These are phyloP conservation scores for Tridacna gigas DNA, from an alignment of 2,888 invertebrate species.

Conservation along the genomic window DNA sequence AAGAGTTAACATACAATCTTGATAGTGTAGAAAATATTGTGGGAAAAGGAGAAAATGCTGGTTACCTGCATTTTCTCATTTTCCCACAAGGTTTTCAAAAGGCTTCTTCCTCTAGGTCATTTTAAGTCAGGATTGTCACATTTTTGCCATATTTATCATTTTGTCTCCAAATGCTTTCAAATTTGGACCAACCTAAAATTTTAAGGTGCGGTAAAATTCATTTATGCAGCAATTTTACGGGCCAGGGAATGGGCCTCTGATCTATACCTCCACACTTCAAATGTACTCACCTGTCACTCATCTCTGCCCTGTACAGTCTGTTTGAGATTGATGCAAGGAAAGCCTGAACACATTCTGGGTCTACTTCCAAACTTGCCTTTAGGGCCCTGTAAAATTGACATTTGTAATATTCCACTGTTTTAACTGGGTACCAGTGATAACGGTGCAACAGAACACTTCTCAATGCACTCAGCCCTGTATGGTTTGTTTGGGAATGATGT, in stretches of 20 bases:
- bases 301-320: slow-evolving; percentile 93
- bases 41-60: not conserved
- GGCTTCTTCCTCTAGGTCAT: no score
- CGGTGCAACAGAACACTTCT: slow-evolving; percentile 80
- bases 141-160: no score
- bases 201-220: no score
- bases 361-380: slow-evolving; percentile 94
- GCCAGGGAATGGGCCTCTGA: no score
- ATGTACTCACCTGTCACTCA: slow-evolving; percentile 85
- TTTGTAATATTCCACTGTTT: no score
- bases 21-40: not conserved
- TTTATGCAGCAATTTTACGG: no score
- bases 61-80: not conserved
- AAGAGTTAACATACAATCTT: no score
- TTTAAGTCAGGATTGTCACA: no score
- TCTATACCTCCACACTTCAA: no score
- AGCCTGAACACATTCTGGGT: slow-evolving; percentile 97
- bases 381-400: slow-evolving; percentile 87
- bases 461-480: slow-evolving; percentile 91
- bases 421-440: no score
- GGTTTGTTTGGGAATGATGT: slow-evolving; percentile 97
- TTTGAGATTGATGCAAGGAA: slow-evolving; percentile 98
- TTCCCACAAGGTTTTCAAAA: not conserved
- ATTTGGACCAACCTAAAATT: no score
- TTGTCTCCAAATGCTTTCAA: no score